A percentile compares a stretch with the other conserved stretches of the same genome.
Conservation (phyloP, 2,797 vertebrate genomes). For the Enteromius mattozi region DNA sequence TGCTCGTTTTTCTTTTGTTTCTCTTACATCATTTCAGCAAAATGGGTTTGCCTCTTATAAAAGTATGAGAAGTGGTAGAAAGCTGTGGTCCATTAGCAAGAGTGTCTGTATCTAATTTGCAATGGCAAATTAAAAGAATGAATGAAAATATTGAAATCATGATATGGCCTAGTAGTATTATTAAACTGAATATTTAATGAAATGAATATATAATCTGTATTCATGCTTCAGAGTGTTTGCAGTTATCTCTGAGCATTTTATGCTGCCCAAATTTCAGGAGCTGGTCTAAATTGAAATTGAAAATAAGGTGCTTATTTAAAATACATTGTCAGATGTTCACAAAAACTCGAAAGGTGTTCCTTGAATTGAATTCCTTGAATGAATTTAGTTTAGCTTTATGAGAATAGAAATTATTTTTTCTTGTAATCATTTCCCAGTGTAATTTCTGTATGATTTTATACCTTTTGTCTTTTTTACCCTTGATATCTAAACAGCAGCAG, state of each 20-base stretch:
- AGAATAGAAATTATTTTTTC: neutral
- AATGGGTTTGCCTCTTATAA: slow-evolving; percentile 5
- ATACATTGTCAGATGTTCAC: neutral
- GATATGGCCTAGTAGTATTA: neutral
- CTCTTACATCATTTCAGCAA: neutral
- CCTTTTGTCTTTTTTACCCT: neutral
- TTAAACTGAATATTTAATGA: slow-evolving; percentile 1
- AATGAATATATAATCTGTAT: neutral
- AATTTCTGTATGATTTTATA: neutral
- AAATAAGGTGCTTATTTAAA: neutral
- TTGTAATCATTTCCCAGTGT: neutral
- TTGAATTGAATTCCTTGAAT: too few species aligned
- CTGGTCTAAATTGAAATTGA: neutral
- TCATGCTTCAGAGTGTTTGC: neutral
- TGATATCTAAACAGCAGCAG: neutral
- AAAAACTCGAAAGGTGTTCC: neutral
- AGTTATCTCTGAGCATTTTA: neutral
- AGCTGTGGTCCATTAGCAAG: neutral
- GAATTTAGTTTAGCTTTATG: neutral
- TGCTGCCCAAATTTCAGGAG: neutral
- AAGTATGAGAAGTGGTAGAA: neutral
- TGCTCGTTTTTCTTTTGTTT: neutral
- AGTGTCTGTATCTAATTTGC: neutral
- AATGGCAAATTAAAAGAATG: neutral
- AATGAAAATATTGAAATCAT: neutral